Evolutionary conservation across 2,888 invertebrate species (phyloP).

Genomic region (Hydraecia micacea): DNA sequence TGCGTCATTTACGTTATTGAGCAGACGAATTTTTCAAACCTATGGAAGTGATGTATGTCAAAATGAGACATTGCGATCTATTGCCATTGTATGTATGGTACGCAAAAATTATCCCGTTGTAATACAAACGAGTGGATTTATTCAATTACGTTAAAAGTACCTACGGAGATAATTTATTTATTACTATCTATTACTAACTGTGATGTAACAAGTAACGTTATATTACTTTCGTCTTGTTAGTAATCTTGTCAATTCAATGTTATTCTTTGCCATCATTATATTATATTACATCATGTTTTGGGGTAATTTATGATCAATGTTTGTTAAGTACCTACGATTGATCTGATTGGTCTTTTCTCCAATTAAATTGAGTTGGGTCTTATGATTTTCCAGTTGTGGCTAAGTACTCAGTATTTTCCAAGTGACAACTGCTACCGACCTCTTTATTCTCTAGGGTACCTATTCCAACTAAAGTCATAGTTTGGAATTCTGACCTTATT

Average conservation of each 20-base stretch:
- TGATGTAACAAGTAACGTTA: constrained; percentile 1
- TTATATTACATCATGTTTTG: not conserved
- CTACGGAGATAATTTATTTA: constrained; percentile 26
- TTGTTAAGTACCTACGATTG: constrained; percentile 11
- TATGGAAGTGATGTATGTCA: not conserved
- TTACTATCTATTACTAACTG: constrained; percentile 18
- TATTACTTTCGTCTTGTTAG: constrained; percentile 5
- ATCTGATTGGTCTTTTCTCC: not conserved
- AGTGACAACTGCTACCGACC: not conserved
- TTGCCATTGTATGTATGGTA: not conserved
- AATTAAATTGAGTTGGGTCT: not conserved
- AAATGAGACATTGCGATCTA: not conserved
- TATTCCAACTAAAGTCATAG: not conserved
- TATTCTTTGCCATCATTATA: constrained; percentile 7
- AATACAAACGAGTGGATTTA: constrained; percentile 7
- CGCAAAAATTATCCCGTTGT: not conserved
- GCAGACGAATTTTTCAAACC: not conserved
- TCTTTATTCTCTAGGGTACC: not conserved
- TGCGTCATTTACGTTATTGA: not conserved
- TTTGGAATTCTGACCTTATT: not conserved
- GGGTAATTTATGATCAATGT: constrained; percentile 16
- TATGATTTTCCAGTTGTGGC: not conserved
- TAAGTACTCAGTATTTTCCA: not conserved
- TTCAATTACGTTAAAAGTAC: constrained; percentile 20
- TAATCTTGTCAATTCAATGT: not conserved